Evolutionary conservation across 2,888 invertebrate species (phyloP).

Genomic region (Eumerus sabulonum): DNA sequence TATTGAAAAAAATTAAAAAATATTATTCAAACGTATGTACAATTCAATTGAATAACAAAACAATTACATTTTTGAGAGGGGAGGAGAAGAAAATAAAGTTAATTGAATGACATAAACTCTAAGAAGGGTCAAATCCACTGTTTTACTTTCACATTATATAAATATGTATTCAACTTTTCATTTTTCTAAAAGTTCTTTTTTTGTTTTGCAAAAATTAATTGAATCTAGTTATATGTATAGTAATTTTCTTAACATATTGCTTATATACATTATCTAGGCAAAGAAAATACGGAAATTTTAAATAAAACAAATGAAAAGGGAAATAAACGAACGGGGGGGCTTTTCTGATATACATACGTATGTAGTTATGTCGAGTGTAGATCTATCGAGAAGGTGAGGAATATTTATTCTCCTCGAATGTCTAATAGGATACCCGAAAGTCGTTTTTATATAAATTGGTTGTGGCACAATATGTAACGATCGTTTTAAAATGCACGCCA

Average conservation of each 20-base stretch:
- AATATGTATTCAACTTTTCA: constrained; percentile 68
- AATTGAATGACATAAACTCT: constrained; percentile 66
- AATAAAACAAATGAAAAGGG: constrained; percentile 12
- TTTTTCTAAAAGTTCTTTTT: constrained; percentile 7
- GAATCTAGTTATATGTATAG: constrained; percentile 52
- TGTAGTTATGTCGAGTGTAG: too few relatives aligned
- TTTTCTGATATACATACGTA: neutral
- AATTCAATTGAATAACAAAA: constrained; percentile 41
- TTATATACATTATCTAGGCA: constrained; percentile 67
- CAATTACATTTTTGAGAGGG: constrained; percentile 31
- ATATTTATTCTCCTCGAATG: too few relatives aligned
- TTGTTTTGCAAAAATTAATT: constrained; percentile 31
- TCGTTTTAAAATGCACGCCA: too few relatives aligned
- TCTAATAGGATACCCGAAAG: too few relatives aligned
- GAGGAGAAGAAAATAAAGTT: constrained; percentile 66
- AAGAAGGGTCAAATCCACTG: constrained; percentile 80
- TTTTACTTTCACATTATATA: constrained; percentile 76
- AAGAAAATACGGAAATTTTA: constrained; percentile 16
- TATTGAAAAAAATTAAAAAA: constrained; percentile 13
- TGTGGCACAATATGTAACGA: too few relatives aligned
- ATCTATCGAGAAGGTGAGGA: too few relatives aligned
- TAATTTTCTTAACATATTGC: constrained; percentile 39
- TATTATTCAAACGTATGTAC: constrained; percentile 15
- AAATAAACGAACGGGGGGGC: neutral
- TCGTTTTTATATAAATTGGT: too few relatives aligned